Percentiles rank a stretch among this genome's conserved stretches.
These are phyloP conservation scores for Gymnothorax reevesii DNA, from an alignment of 2,797 vertebrate species.

Conservation along the genomic window DNA sequence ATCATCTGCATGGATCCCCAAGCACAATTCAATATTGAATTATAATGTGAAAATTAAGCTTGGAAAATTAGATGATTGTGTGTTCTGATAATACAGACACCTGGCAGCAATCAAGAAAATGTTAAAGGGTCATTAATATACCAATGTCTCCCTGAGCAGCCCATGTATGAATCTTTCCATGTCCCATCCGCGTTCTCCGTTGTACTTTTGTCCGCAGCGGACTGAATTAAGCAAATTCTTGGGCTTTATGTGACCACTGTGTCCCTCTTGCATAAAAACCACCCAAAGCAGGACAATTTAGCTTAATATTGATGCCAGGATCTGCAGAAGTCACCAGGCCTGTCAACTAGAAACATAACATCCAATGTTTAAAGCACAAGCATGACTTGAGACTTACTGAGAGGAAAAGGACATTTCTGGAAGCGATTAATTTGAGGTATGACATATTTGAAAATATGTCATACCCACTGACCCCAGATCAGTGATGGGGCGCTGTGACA, in stretches of 20 bases:
- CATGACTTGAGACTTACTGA: neutral
- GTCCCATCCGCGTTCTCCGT: neutral
- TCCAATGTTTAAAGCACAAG: neutral
- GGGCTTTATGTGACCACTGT: neutral
- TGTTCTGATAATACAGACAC: neutral
- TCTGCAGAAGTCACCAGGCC: neutral
- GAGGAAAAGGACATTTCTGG: neutral
- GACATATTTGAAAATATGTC: no score
- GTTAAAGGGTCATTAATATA: neutral
- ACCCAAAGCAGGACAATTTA: neutral
- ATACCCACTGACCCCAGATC: neutral
- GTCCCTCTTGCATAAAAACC: neutral
- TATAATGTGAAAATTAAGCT: neutral
- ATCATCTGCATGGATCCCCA: neutral
- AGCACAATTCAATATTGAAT: neutral
- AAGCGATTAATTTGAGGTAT: neutral
- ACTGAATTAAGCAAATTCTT: neutral
- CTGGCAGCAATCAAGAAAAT: neutral
- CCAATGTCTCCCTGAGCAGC: neutral
- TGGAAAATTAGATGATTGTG: neutral
- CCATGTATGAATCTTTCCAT: conserved; percentile 13
- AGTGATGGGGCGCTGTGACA: neutral
- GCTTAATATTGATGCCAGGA: neutral
- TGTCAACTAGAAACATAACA: neutral
- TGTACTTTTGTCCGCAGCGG: neutral